These are phyloP conservation scores for Drosophila pseudotalamancana DNA, from an alignment of 2,888 invertebrate species.

Conservation along the genomic window DNA sequence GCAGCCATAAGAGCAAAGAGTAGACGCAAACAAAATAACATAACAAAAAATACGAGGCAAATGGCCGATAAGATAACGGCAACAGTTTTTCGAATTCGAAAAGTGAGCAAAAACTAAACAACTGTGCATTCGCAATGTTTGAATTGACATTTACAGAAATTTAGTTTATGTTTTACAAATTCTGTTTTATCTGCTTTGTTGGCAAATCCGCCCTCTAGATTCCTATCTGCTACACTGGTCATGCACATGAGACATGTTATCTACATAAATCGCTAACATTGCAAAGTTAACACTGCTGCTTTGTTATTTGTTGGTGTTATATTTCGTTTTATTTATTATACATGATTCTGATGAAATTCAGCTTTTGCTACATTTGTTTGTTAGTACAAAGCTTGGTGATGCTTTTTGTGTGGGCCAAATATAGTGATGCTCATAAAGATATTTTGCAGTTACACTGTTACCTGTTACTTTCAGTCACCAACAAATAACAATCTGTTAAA, in stretches of 20 bases:
- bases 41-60: conserved; percentile 30
- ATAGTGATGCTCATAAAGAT: neutral
- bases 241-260: conserved; percentile 16
- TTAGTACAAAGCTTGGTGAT: conserved; percentile 16
- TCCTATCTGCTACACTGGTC: neutral
- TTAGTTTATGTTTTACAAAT: neutral
- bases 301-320: conserved; percentile 3
- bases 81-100: conserved; percentile 31
- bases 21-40: neutral
- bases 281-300: conserved; percentile 7
- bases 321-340: too few species aligned
- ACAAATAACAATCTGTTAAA: too few species aligned
- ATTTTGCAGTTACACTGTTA: neutral
- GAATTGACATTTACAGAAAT: neutral
- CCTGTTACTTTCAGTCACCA: neutral
- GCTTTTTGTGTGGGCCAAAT: conserved; percentile 1
- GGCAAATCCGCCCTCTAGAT: conserved; percentile 17
- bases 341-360: conserved; percentile 38
- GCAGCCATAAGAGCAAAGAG: conserved; percentile 3
- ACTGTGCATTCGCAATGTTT: neutral
- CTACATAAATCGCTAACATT: conserved; percentile 3
- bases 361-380: conserved; percentile 15
- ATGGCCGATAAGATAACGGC: conserved; percentile 69
- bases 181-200: neutral
- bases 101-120: conserved; percentile 16